Percentiles rank a stretch among this genome's conserved stretches.
Evolutionary conservation across 2,113 vertebrate genomes (phyloP).

Genomic region (Boulengeromyrus knoepffleri): DNA sequence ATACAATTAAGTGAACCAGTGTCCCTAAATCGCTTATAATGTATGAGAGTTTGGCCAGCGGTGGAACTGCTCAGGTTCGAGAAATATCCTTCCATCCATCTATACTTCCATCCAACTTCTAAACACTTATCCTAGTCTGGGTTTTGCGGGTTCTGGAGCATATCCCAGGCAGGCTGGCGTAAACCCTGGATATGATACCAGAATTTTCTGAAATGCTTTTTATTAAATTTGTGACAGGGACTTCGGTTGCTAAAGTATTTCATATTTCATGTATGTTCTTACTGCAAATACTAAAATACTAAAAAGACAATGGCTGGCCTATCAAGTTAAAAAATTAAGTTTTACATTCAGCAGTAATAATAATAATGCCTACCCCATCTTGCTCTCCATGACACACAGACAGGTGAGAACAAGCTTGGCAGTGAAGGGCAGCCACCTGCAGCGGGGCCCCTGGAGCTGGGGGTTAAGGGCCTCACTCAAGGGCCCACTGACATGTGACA

Average conservation of each 20-base stretch:
- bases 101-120: background rate
- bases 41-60: background rate
- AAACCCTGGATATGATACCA: background rate
- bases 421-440: background rate
- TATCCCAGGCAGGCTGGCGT: background rate
- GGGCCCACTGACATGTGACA: background rate
- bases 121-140: background rate
- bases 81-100: background rate
- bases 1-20: background rate
- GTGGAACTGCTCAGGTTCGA: background rate
- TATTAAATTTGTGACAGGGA: conserved; percentile 42
- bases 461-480: background rate
- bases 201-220: conserved; percentile 49
- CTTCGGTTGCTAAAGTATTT: conserved; percentile 44
- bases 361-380: background rate
- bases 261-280: conserved; percentile 46
- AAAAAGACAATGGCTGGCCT: conserved; percentile 39
- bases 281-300: conserved; percentile 37
- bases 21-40: background rate
- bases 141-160: background rate
- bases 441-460: background rate
- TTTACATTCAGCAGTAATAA: background rate
- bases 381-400: background rate
- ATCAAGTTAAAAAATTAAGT: background rate
- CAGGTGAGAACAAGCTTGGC: background rate